Evolutionary conservation across 1,140 invertebrate genomes (phyloP).

Genomic region (Drosophila murphyi): DNA sequence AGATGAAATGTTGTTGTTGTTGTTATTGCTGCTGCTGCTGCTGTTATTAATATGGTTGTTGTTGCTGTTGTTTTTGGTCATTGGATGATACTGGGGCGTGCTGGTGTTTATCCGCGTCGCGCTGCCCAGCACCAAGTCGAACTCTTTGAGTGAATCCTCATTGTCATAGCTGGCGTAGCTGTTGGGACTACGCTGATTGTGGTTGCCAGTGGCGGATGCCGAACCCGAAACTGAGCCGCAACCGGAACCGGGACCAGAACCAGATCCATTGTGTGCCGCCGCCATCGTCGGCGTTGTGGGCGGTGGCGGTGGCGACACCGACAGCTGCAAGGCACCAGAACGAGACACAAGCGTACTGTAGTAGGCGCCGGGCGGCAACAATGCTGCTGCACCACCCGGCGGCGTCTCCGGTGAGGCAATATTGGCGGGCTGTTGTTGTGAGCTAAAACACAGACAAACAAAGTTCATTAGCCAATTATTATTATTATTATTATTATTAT

Average conservation of each 20-base stretch:
- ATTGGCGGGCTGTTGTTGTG: slow-evolving; percentile 48
- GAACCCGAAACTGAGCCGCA: slow-evolving; percentile 20
- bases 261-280: slow-evolving; percentile 45
- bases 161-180: slow-evolving; percentile 81
- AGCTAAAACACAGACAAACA: not conserved
- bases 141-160: slow-evolving; percentile 82
- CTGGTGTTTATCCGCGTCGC: slow-evolving; percentile 59
- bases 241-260: slow-evolving; percentile 30
- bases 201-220: slow-evolving; percentile 13
- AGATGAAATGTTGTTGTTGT: slow-evolving; percentile 38
- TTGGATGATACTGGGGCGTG: slow-evolving; percentile 64
- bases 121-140: slow-evolving; percentile 61
- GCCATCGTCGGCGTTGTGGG: slow-evolving; percentile 49
- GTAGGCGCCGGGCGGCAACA: slow-evolving; percentile 46
- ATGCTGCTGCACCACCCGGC: slow-evolving; percentile 6
- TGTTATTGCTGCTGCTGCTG: slow-evolving; percentile 14
- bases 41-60: slow-evolving; percentile 27
- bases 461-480: not conserved
- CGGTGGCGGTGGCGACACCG: slow-evolving; percentile 63
- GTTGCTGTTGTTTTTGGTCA: slow-evolving; percentile 44
- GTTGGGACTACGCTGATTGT: slow-evolving; percentile 71
- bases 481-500: no score
- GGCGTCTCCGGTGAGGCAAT: slow-evolving; percentile 57
- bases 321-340: slow-evolving; percentile 47
- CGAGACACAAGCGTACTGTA: slow-evolving; percentile 49